A percentile compares a stretch with the other conserved stretches of the same genome.
phyloP scores from a whole-genome alignment of 2,888 invertebrate genomes.

The Patella pellucida region DNA sequence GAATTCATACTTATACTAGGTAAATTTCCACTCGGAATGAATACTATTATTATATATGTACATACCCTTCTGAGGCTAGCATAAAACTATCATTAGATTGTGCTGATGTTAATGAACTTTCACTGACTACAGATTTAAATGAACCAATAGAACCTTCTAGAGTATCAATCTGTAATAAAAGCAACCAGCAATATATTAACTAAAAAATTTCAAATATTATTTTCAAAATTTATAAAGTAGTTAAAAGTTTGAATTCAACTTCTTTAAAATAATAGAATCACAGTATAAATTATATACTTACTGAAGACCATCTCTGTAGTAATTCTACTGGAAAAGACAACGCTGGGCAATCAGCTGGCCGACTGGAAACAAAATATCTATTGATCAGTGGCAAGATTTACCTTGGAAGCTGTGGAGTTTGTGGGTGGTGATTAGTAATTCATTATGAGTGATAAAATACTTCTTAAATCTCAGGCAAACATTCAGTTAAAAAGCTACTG shows the following conservation, averaged over 20 bases:
- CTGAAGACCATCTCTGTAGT: conserved; percentile 35
- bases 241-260: background rate
- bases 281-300: conserved; percentile 27
- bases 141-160: conserved; percentile 58
- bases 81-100: conserved; percentile 26
- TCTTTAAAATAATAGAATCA: background rate
- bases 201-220: conserved; percentile 1
- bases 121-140: conserved; percentile 39
- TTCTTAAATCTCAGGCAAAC: too few species aligned
- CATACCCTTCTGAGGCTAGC: background rate
- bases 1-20: too few species aligned
- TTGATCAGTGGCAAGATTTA: too few species aligned
- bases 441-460: too few species aligned
- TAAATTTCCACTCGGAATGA: too few species aligned
- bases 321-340: conserved; percentile 11
- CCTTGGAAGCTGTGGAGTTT: too few species aligned
- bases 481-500: too few species aligned
- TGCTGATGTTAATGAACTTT: conserved; percentile 26
- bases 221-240: too few species aligned
- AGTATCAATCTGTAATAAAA: conserved; percentile 47
- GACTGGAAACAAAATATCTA: too few species aligned
- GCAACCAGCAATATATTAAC: background rate
- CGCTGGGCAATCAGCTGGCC: background rate
- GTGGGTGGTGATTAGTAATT: too few species aligned
- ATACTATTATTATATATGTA: background rate